These are phyloP conservation scores for Chymomyza procnemis DNA, from an alignment of 2,888 invertebrate species.

Conservation along the genomic window DNA sequence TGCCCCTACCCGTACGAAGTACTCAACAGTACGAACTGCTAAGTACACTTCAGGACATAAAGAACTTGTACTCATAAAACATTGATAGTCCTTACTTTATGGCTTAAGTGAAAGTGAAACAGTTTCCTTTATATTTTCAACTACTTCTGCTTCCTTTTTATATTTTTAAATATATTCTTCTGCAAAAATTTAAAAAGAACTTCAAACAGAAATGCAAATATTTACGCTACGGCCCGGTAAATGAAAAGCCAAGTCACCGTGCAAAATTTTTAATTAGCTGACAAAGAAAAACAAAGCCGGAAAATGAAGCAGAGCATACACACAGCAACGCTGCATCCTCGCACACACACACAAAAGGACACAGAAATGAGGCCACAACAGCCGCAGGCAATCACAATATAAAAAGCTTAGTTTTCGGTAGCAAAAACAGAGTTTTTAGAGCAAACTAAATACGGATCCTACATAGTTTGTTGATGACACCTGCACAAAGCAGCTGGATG, in stretches of 20 bases:
- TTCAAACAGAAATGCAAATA: slow-evolving; percentile 36
- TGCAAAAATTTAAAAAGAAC: not conserved
- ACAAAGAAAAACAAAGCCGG: not conserved
- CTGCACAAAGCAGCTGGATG: not conserved
- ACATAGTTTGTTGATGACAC: not conserved
- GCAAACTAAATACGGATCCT: not conserved
- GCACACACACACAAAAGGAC: not conserved
- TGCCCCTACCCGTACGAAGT: slow-evolving; percentile 14
- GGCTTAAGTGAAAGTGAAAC: slow-evolving; percentile 1
- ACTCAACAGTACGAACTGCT: no score
- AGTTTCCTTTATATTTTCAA: not conserved
- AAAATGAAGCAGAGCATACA: not conserved
- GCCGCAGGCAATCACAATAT: slow-evolving; percentile 20
- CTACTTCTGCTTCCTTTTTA: not conserved
- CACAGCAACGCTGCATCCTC: not conserved
- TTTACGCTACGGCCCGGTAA: slow-evolving; percentile 36
- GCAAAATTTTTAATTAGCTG: slow-evolving; percentile 1
- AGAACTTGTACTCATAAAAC: not conserved
- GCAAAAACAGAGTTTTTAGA: not conserved
- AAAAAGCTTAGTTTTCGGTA: not conserved
- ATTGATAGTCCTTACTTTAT: not conserved
- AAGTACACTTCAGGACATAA: not conserved
- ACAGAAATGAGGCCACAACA: not conserved
- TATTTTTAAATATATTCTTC: not conserved
- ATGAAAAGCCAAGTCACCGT: slow-evolving; percentile 21